These are phyloP conservation scores for Amitus sp. DNA, from an alignment of 2,888 invertebrate species.

Conservation along the genomic window DNA sequence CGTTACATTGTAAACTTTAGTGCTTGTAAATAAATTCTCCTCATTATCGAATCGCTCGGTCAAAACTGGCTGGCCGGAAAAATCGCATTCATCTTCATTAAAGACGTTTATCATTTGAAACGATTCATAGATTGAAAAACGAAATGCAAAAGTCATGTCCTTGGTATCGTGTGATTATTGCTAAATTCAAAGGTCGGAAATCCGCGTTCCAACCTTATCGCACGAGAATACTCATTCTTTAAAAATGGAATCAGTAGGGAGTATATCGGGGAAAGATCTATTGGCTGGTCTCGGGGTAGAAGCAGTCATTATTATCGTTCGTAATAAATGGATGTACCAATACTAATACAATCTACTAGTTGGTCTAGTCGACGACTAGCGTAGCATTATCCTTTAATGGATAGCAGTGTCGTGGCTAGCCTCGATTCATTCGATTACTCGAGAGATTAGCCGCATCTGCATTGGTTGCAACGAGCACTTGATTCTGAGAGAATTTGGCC, in stretches of 20 bases:
- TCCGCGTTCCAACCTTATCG: background rate
- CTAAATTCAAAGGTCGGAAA: background rate
- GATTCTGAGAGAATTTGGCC: constrained; percentile 7
- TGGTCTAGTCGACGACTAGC: constrained; percentile 21
- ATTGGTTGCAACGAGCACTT: constrained; percentile 6
- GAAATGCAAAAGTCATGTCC: background rate
- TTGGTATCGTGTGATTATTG: background rate
- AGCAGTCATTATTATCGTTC: constrained; percentile 44
- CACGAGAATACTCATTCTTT: background rate
- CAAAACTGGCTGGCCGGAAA: no score
- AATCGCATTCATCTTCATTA: background rate
- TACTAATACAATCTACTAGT: constrained; percentile 51
- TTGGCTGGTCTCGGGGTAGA: background rate
- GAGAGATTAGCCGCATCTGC: constrained; percentile 43
- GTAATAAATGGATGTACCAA: constrained; percentile 56
- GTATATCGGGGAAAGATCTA: background rate
- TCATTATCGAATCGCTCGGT: background rate
- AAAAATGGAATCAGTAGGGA: constrained; percentile 2
- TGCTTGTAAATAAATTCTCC: constrained; percentile 1
- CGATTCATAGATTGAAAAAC: background rate
- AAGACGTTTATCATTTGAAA: no score
- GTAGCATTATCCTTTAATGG: constrained; percentile 58
- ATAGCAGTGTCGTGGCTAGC: constrained; percentile 54
- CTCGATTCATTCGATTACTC: constrained; percentile 58
- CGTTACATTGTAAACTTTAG: constrained; percentile 7